Evolutionary conservation across 2,113 vertebrate species (phyloP).

Genomic region (Ancistrus triradiatus): DNA sequence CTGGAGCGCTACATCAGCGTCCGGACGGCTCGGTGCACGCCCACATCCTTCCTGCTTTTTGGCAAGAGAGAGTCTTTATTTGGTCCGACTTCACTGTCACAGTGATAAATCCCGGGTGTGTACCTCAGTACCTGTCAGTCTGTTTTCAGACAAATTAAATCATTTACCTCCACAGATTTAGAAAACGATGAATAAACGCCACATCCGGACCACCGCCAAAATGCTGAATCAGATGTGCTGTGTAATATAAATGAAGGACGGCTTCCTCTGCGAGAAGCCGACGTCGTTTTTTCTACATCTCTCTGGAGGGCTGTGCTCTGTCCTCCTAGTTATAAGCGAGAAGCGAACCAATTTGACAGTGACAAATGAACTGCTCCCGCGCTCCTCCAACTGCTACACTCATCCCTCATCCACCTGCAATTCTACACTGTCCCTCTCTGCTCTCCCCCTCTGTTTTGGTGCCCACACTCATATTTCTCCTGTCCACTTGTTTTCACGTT

Average conservation of each 20-base stretch:
- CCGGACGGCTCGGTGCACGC: conserved; percentile 44
- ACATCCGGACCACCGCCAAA: neutral
- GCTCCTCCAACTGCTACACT: conserved; percentile 34
- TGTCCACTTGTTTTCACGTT: conserved; percentile 27
- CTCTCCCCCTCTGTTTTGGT: conserved; percentile 38
- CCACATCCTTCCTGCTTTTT: conserved; percentile 51
- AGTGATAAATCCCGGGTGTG: conserved; percentile 1
- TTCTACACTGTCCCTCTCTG: conserved; percentile 20
- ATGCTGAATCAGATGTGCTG: neutral
- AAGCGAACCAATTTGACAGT: conserved; percentile 71
- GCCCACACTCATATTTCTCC: conserved; percentile 42
- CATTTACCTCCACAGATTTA: neutral
- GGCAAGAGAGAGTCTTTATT: neutral
- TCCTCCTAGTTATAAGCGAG: conserved; percentile 68
- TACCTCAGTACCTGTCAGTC: neutral
- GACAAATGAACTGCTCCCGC: conserved; percentile 68
- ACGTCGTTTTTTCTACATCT: neutral
- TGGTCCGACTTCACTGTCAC: neutral
- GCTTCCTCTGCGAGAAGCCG: neutral
- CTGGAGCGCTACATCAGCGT: conserved; percentile 64
- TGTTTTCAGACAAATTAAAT: neutral
- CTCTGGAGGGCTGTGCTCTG: conserved; percentile 47
- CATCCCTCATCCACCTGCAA: conserved; percentile 48
- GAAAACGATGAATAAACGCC: neutral
- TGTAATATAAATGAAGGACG: neutral